These are phyloP conservation scores for Tenualosa thibaudeaui DNA, from an alignment of 2,797 vertebrate species.

Conservation along the genomic window DNA sequence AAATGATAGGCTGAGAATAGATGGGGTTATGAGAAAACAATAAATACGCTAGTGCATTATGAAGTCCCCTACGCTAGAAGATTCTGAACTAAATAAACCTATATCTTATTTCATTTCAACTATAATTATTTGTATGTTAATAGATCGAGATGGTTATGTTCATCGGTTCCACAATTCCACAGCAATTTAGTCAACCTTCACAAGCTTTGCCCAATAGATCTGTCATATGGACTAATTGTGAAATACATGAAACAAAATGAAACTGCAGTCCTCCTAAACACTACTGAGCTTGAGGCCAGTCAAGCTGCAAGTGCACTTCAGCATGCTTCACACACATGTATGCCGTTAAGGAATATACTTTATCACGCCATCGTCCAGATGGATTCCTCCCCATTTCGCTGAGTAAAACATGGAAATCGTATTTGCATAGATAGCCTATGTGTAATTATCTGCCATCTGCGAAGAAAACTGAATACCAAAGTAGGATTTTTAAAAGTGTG, in stretches of 20 bases:
- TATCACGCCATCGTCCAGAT: constrained; percentile 19
- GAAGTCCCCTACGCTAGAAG: background rate
- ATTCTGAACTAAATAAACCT: background rate
- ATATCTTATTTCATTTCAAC: background rate
- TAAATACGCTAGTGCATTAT: background rate
- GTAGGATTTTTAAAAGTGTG: background rate
- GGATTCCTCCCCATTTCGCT: background rate
- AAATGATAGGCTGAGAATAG: background rate
- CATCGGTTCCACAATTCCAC: background rate
- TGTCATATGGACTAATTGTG: background rate
- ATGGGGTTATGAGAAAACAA: background rate
- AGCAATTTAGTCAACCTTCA: background rate
- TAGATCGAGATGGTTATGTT: no score
- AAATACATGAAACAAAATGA: background rate
- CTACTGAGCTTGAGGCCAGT: background rate
- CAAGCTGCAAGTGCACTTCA: background rate
- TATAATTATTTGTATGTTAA: background rate
- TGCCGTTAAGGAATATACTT: constrained; percentile 18
- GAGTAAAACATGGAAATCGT: constrained; percentile 3
- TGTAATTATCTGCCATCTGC: constrained; percentile 5
- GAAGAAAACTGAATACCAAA: background rate
- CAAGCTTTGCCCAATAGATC: background rate
- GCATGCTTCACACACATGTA: constrained; percentile 6
- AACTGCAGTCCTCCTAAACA: background rate
- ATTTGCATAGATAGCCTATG: background rate